phyloP scores from a whole-genome alignment of 2,113 vertebrate species.

The Brachyhypopomus occidentalis region DNA sequence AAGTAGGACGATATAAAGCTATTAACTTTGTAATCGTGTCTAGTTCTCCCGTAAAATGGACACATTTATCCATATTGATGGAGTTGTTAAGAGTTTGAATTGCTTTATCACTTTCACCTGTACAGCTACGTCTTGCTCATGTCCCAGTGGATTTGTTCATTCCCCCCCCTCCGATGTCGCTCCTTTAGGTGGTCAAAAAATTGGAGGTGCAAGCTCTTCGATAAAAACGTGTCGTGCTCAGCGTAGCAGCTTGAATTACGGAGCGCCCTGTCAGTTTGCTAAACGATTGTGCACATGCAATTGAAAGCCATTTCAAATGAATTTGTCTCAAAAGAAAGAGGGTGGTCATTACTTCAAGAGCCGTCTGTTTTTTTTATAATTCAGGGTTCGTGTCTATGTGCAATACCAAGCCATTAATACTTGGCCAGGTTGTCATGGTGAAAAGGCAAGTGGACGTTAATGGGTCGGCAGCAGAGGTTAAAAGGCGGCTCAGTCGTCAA shows the following conservation, averaged over 20 bases:
- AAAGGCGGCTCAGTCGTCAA: slow-evolving; percentile 40
- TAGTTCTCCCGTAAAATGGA: too few relatives aligned
- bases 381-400: slow-evolving; percentile 6
- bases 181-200: too few relatives aligned
- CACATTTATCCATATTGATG: too few relatives aligned
- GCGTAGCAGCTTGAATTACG: too few relatives aligned
- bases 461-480: slow-evolving; percentile 48
- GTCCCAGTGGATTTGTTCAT: too few relatives aligned
- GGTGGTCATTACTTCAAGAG: slow-evolving; percentile 22
- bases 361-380: slow-evolving; percentile 5
- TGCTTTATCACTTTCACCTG: slow-evolving; percentile 1
- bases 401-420: background rate
- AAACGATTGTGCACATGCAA: background rate
- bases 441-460: slow-evolving; percentile 31
- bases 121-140: background rate
- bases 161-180: too few relatives aligned
- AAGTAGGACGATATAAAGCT: background rate
- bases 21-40: too few relatives aligned
- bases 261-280: background rate
- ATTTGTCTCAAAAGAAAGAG: background rate
- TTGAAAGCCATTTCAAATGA: background rate
- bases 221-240: too few relatives aligned
- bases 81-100: too few relatives aligned
- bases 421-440: slow-evolving; percentile 33
- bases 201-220: too few relatives aligned